Conservation (phyloP, 2,888 invertebrate genomes). For the Philereme vetulata region DNA sequence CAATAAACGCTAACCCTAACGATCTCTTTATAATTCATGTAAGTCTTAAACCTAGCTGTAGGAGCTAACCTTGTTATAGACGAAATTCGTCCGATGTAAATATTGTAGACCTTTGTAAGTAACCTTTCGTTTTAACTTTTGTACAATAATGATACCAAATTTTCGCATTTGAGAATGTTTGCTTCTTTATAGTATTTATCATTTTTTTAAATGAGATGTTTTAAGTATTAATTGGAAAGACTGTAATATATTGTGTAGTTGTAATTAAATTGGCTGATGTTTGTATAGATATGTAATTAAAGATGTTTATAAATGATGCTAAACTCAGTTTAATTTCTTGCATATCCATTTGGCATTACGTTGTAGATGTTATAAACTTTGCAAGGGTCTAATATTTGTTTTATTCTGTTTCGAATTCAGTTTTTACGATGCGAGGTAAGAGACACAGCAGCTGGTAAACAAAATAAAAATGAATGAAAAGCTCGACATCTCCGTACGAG, state of each 20-base stretch:
- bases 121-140: constrained; percentile 74
- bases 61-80: constrained; percentile 50
- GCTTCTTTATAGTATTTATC: constrained; percentile 71
- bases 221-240: constrained; percentile 82
- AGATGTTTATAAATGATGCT: constrained; percentile 73
- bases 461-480: constrained; percentile 70
- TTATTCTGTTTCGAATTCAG: constrained; percentile 70
- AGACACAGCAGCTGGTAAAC: constrained; percentile 75
- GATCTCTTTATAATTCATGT: constrained; percentile 70
- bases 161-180: constrained; percentile 76
- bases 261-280: constrained; percentile 77
- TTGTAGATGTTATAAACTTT: constrained; percentile 51
- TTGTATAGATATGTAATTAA: constrained; percentile 81
- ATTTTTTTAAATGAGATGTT: constrained; percentile 71
- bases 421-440: constrained; percentile 69
- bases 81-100: constrained; percentile 70
- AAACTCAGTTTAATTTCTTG: constrained; percentile 41
- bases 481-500: constrained; percentile 52
- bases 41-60: constrained; percentile 64
- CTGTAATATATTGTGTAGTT: constrained; percentile 82
- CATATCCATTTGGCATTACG: constrained; percentile 37
- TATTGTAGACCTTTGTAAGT: constrained; percentile 70
- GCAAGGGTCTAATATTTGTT: constrained; percentile 58
- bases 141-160: constrained; percentile 83
- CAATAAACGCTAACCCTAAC: constrained; percentile 52